phyloP scores from a whole-genome alignment of 2,113 vertebrate species.

The Xenopus laevis region DNA sequence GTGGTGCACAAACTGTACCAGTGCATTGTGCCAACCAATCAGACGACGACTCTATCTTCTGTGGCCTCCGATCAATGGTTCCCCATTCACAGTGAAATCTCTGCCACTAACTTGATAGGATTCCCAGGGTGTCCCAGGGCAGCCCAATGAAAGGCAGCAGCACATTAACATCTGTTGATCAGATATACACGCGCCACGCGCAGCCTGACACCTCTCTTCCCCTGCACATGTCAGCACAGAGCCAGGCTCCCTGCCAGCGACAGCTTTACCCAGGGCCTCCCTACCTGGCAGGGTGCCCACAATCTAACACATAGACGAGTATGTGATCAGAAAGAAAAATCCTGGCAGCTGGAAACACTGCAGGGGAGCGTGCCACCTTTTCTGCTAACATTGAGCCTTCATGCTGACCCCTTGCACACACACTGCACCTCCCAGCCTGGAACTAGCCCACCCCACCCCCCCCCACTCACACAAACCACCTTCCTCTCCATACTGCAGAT shows the following conservation, averaged over 20 bases:
- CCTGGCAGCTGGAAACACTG: conserved; percentile 65
- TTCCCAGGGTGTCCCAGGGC: too few relatives aligned
- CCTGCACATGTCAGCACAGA: conserved; percentile 41
- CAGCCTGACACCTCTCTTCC: conserved; percentile 17
- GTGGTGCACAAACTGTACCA: too few relatives aligned
- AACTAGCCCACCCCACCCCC: background rate
- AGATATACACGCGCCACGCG: conserved; percentile 32
- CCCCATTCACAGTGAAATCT: too few relatives aligned
- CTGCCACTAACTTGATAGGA: too few relatives aligned
- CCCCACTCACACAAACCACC: too few relatives aligned
- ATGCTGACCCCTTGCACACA: conserved; percentile 1
- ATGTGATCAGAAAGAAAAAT: too few relatives aligned
- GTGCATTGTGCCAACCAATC: too few relatives aligned
- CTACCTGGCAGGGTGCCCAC: conserved; percentile 56
- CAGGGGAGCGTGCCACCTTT: conserved; percentile 33
- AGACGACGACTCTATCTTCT: too few relatives aligned
- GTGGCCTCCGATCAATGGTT: too few relatives aligned
- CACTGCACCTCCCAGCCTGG: background rate
- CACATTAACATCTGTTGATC: conserved; percentile 39
- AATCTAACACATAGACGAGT: conserved; percentile 65
- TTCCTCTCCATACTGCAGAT: background rate
- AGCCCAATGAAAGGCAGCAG: conserved; percentile 9
- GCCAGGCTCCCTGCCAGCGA: conserved; percentile 59
- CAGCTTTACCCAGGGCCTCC: conserved; percentile 66
- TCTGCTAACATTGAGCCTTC: conserved; percentile 19